A percentile compares a stretch with the other conserved stretches of the same genome.
These are phyloP conservation scores for Castor canadensis DNA, from an alignment of 2,113 vertebrate species.

Conservation along the genomic window DNA sequence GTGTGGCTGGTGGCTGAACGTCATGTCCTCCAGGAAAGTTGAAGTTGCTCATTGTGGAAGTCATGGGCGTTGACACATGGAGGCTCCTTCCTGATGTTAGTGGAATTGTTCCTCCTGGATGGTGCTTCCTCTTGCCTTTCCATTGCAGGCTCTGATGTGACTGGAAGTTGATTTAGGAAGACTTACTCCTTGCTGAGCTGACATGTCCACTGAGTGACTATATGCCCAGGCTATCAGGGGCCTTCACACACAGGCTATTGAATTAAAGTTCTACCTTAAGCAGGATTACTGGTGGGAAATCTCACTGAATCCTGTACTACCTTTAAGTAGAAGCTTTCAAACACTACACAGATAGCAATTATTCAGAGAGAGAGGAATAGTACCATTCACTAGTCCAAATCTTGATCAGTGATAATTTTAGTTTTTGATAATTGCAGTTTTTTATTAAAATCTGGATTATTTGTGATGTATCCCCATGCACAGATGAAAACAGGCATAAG, in stretches of 20 bases:
- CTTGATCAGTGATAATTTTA: background rate
- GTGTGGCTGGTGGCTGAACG: background rate
- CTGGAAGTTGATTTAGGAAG: background rate
- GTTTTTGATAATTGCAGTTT: background rate
- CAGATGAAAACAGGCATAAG: background rate
- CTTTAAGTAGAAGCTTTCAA: background rate
- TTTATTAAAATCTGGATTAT: slow-evolving; percentile 20
- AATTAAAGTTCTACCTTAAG: slow-evolving; percentile 28
- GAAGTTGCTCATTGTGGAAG: background rate
- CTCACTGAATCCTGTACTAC: background rate
- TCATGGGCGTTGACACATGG: background rate
- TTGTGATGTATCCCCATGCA: background rate
- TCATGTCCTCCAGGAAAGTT: background rate
- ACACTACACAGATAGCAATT: background rate
- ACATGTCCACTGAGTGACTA: background rate
- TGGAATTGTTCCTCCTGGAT: background rate
- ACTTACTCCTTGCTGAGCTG: background rate
- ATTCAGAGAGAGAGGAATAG: background rate
- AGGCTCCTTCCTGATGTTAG: background rate
- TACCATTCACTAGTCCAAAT: slow-evolving; percentile 29
- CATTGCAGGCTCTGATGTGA: background rate
- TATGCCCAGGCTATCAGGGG: background rate
- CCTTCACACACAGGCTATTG: background rate
- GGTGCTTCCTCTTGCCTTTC: background rate
- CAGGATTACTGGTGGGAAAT: background rate